Evolutionary conservation across 2,888 invertebrate species (phyloP).

Genomic region (Philhelius pedissequus): DNA sequence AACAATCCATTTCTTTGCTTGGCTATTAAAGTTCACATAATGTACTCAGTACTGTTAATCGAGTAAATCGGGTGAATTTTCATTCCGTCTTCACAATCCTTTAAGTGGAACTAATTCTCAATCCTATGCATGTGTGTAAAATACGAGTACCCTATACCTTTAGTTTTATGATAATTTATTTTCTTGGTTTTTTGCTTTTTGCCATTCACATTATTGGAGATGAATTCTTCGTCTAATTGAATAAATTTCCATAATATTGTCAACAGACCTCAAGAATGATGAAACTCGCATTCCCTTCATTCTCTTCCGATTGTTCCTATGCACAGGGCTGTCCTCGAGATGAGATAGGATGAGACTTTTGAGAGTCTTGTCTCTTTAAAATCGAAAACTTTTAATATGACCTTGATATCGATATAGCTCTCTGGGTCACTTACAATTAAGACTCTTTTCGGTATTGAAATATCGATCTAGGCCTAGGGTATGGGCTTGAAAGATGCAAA

Average conservation of each 20-base stretch:
- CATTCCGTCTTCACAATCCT: neutral
- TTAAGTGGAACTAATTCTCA: neutral
- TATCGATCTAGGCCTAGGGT: too few relatives aligned
- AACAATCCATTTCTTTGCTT: neutral
- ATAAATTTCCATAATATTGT: constrained; percentile 19
- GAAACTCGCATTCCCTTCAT: too few relatives aligned
- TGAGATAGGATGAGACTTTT: too few relatives aligned
- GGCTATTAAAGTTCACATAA: neutral
- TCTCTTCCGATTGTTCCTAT: too few relatives aligned
- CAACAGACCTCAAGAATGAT: neutral
- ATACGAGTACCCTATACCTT: neutral
- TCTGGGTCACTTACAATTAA: too few relatives aligned
- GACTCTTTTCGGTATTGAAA: too few relatives aligned
- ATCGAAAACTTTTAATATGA: too few relatives aligned
- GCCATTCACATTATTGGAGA: neutral
- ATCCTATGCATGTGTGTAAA: too few relatives aligned
- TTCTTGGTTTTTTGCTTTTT: neutral
- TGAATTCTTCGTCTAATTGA: neutral
- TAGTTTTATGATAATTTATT: neutral
- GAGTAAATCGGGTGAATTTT: neutral
- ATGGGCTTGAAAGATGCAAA: too few relatives aligned
- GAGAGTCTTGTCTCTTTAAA: too few relatives aligned
- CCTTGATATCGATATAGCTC: too few relatives aligned
- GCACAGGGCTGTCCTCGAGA: too few relatives aligned
- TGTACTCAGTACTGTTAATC: neutral